A percentile compares a stretch with the other conserved stretches of the same genome.
These are phyloP conservation scores for Polypedilum vanderplanki DNA, from an alignment of 1,140 invertebrate species.

Conservation along the genomic window DNA sequence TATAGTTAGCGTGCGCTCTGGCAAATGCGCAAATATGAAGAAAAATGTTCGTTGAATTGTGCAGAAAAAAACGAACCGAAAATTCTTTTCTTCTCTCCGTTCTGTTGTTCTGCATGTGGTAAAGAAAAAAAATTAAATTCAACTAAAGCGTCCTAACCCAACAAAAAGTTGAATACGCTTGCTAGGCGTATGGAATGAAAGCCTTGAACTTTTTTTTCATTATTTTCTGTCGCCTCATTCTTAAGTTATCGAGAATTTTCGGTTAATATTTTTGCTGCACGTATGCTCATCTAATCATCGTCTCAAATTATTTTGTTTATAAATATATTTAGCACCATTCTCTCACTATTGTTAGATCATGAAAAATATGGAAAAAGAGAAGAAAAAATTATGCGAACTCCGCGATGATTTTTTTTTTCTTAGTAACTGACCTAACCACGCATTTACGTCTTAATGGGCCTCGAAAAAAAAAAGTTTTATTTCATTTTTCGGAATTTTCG, in stretches of 20 bases:
- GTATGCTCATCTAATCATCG: background rate
- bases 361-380: background rate
- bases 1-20: slow-evolving; percentile 10
- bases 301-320: too few relatives aligned
- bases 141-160: slow-evolving; percentile 24
- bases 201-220: slow-evolving; percentile 8
- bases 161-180: slow-evolving; percentile 20
- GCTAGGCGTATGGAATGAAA: slow-evolving; percentile 1
- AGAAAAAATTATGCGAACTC: slow-evolving; percentile 16
- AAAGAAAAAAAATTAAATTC: slow-evolving; percentile 6
- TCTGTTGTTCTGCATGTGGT: slow-evolving; percentile 1
- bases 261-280: background rate
- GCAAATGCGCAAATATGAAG: background rate
- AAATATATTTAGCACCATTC: too few relatives aligned
- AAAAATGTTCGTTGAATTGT: background rate
- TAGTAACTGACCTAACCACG: slow-evolving; percentile 25
- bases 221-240: background rate
- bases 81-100: slow-evolving; percentile 4
- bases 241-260: background rate
- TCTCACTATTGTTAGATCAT: too few relatives aligned
- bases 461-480: background rate
- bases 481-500: background rate
- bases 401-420: slow-evolving; percentile 14
- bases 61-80: background rate
- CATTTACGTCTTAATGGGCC: slow-evolving; percentile 22